Evolutionary conservation across 2,797 vertebrate genomes (phyloP), one percentile per base, ranked within the genome.

Genomic region (Xenopus petersii): DNA sequence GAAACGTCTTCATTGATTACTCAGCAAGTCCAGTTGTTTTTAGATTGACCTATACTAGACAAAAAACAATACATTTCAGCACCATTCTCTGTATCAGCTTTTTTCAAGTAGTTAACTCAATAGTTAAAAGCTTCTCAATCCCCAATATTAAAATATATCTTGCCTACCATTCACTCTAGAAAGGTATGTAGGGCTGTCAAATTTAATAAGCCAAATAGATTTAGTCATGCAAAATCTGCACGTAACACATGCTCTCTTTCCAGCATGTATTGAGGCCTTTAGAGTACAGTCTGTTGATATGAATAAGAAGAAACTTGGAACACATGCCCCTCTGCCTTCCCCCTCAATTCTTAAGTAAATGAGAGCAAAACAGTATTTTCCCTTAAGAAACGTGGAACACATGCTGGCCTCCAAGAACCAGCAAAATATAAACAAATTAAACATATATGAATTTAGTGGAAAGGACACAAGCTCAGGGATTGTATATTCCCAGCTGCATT

Each of bases 341-440:
- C 26, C 26, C 26, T 24, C 56, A 69, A 49, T 73, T 78, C 76
- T 73, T 56, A 15, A 73, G 66, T 46, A 68, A 73, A 69, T 42
- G 54, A 70, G 49, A 70, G 76, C 62, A 73, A 73, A 67, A 64
- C 70, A 70, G 51, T 16, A 56, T 60, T 73, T 42, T 61, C 61
- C 65, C 61, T 49, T 58, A 64, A 58, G 54, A 69, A 59, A 58
- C 42, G 60, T 30, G 60, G 58, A 70, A 69, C 36, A 17, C 51
- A 58, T 33, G 42, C 65, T 48, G 58, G 48, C 58, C 58, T 77
- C 64, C 64, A 56, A 77, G 58, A 78, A 33, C 59, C 65, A 56
- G 75, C 42, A 78, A 59, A 64, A 78, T 64, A 68, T 73, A 78
- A 79, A 79, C 71, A 79, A 73, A 65, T 79, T 73, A 73, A 60